Evolutionary conservation across 2,888 invertebrate genomes (phyloP).

Genomic region (Parnassius apollo): DNA sequence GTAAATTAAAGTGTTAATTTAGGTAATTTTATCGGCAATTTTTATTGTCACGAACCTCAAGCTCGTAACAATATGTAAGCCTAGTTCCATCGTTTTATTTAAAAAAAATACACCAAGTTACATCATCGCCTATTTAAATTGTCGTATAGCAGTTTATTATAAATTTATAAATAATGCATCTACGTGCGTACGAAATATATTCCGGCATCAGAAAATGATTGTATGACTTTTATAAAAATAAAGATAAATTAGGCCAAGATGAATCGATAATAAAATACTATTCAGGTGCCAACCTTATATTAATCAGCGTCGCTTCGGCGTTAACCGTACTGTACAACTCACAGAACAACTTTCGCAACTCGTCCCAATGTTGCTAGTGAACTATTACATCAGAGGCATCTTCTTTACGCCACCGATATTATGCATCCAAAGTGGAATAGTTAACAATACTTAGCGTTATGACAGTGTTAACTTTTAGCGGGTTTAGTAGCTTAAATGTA

Average conservation of each 20-base stretch:
- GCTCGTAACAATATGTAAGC: too few relatives aligned
- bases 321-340: slow-evolving; percentile 39
- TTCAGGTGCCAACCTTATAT: slow-evolving; percentile 30
- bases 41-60: too few relatives aligned
- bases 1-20: too few relatives aligned
- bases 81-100: too few relatives aligned
- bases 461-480: neutral
- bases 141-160: too few relatives aligned
- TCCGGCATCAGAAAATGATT: slow-evolving; percentile 6
- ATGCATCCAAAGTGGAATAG: slow-evolving; percentile 13
- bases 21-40: too few relatives aligned
- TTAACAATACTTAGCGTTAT: slow-evolving; percentile 7
- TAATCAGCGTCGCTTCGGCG: slow-evolving; percentile 29
- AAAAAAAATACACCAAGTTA: too few relatives aligned
- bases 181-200: too few relatives aligned
- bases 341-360: slow-evolving; percentile 68
- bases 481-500: too few relatives aligned
- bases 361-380: slow-evolving; percentile 64
- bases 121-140: too few relatives aligned
- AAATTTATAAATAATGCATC: too few relatives aligned
- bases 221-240: slow-evolving; percentile 2
- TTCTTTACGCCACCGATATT: slow-evolving; percentile 33
- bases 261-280: slow-evolving; percentile 10
- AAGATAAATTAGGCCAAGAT: slow-evolving; percentile 10
- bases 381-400: slow-evolving; percentile 54